These are phyloP conservation scores for Lethenteron reissneri DNA, from an alignment of 2,113 vertebrate species.

Conservation along the genomic window DNA sequence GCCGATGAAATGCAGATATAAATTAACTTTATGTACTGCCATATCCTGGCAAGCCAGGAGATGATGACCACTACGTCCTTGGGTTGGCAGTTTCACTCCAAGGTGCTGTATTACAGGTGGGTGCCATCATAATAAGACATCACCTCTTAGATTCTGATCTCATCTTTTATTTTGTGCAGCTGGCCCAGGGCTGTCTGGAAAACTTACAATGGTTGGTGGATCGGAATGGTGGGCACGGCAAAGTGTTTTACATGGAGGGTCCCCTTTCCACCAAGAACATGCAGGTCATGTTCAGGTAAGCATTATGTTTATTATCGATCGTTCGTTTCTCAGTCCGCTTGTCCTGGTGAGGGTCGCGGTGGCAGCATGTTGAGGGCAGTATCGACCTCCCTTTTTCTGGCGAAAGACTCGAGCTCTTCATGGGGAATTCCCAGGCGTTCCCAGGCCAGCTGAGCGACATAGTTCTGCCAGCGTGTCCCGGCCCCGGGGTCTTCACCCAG, in stretches of 20 bases:
- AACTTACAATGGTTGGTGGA: slow-evolving; percentile 66
- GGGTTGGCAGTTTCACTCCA: too few species aligned
- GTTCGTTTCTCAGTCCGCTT: background rate
- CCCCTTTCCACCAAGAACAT: slow-evolving; percentile 84
- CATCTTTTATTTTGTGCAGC: slow-evolving; percentile 33
- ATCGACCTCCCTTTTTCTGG: background rate
- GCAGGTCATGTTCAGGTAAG: slow-evolving; percentile 88
- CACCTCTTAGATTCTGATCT: background rate
- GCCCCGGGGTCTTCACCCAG: too few species aligned
- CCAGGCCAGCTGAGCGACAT: too few species aligned
- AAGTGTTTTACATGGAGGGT: slow-evolving; percentile 83
- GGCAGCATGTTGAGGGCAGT: background rate
- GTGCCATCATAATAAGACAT: too few species aligned
- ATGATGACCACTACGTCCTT: too few species aligned
- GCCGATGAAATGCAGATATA: too few species aligned
- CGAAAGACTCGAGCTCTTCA: background rate
- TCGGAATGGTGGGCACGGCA: slow-evolving; percentile 76
- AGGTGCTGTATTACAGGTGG: too few species aligned
- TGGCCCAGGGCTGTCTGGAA: slow-evolving; percentile 62
- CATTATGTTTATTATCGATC: slow-evolving; percentile 4
- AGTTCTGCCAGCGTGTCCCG: too few species aligned
- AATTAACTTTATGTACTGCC: too few species aligned
- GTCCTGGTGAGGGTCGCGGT: too few species aligned
- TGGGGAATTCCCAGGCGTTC: background rate
- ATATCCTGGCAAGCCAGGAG: too few species aligned